Base-by-base conservation (phyloP, 1,140 invertebrate species). In the Ruditapes philippinarum region DNA sequence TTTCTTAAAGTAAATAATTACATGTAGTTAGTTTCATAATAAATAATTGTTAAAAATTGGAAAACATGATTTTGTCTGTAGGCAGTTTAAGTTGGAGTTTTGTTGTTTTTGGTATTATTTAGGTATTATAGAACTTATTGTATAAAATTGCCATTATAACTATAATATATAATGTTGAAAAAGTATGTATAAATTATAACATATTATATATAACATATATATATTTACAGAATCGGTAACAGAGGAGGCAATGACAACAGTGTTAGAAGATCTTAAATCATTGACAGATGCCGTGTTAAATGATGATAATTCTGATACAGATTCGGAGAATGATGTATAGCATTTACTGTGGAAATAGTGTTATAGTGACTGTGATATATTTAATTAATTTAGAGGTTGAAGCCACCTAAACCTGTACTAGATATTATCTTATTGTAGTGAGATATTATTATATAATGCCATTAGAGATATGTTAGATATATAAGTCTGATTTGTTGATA, bases 261-360 rank as follows among this genome's bases (percentile, higher is more conserved):
- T 93, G 1, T 81, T 93, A 76, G 92, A 92, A 70, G 93, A 93
- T 85, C 89, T 93, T 0, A 91, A 92, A 62, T 83, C 81, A 31
- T 83, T 93, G 14, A 91, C 92, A 9, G 86, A 89, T 1, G 88
- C 92, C 28, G 93, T 93, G 25, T n/a, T 93, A 33, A 84, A 91
- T n/a, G 91, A 92, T 25, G 79, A 90, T 82, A 57, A 78, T 22
- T 91, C 90, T 28, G 89, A 82, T 19, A 90, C 79, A 36, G 88
- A 73, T 4, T 92, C 91, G 0, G 90, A 91, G 3, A 51, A 76
- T 38, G 91, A 92, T 11, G 65, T 54, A n/a, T 91, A 78, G 74
- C 74, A 78, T 45, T 74, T 28, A 62, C 25, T n/a, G 2, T 28
- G 7, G 14, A 17, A 14, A 4, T 57, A 19, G 51, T 19, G 5